Base-by-base conservation (phyloP, 2,888 invertebrate species). In the Sipha maydis region DNA sequence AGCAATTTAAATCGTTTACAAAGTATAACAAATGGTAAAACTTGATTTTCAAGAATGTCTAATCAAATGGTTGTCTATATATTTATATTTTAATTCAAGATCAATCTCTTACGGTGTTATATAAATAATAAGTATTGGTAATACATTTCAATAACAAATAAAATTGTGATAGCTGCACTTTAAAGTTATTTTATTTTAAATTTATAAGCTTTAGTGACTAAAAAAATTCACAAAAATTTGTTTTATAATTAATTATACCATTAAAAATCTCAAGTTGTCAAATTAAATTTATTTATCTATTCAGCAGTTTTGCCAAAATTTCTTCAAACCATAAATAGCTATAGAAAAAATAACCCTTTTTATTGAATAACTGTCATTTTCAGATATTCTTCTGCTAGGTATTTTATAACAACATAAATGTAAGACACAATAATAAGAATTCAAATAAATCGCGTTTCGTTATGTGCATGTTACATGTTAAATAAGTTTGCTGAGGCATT, bases 291-390 rank as follows among this genome's bases (percentile, higher is more conserved):
- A 79, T 67, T 67, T 61, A n/a, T n/a, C n/a, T 82, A 21, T 21
- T 82, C 28, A 9, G 67, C 41, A 41, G n/a, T 41, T 82, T n/a
- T 82, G n/a, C 61, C 80, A 80, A 80, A 80, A 38, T 14, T 82
- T 9, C 67, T 67, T 79, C 19, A 80, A 82, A 82, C 67, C 80
- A 69, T 82, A 61, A 80, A 80, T 80, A 80, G 61, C 79, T 17
- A 38, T 25, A 34, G n/a, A 61, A 79, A 34, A 61, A 38, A 80
- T 61, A 67, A 80, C 34, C 67, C n/a, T 69, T 82, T 82, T 69
- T 82, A 67, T 69, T 82, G 38, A 41, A 28, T 82, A 41, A 69
- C 11, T 82, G 41, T 82, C 67, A 69, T 69, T 82, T 38, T 69
- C 19, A 0, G 14, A 82, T 41, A n/a, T 69, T 82, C 41, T 48